Percentiles rank a stretch among this genome's conserved stretches.
Conservation (phyloP, 2,888 invertebrate genomes). For the Hemaris fuciformis region DNA sequence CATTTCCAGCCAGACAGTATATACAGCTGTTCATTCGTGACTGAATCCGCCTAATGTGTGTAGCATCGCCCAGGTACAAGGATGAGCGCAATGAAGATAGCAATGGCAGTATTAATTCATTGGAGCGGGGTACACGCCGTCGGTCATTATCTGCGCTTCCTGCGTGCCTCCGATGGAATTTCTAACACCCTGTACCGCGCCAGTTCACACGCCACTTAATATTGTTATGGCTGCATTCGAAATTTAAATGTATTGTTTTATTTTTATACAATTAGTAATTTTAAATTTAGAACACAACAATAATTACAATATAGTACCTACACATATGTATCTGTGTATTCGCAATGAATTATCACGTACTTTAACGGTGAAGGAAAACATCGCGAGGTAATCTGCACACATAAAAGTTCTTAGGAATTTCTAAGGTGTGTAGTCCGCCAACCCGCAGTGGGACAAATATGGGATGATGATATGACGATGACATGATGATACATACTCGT, state of each 20-base stretch:
- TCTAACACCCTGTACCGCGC: slow-evolving; percentile 40
- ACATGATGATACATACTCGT: too few relatives aligned
- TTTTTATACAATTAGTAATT: neutral
- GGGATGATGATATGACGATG: too few relatives aligned
- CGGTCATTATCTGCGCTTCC: slow-evolving; percentile 51
- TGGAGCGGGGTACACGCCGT: slow-evolving; percentile 43
- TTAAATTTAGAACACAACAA: neutral
- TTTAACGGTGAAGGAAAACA: too few relatives aligned
- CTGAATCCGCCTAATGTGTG: slow-evolving; percentile 59
- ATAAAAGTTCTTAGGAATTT: too few relatives aligned
- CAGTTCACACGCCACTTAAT: slow-evolving; percentile 46
- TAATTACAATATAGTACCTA: neutral
- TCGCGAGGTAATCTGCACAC: too few relatives aligned
- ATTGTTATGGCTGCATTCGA: neutral
- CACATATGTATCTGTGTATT: too few relatives aligned
- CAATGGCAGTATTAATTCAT: slow-evolving; percentile 74
- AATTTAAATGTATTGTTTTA: neutral
- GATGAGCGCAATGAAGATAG: slow-evolving; percentile 71
- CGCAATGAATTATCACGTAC: too few relatives aligned
- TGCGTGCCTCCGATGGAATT: slow-evolving; percentile 41
- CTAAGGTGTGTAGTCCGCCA: too few relatives aligned
- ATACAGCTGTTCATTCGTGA: slow-evolving; percentile 53
- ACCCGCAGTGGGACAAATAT: too few relatives aligned
- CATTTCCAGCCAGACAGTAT: slow-evolving; percentile 14
- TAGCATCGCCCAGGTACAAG: slow-evolving; percentile 39